These are phyloP conservation scores for Florisuga fusca DNA, from an alignment of 2,797 vertebrate genomes.

Conservation along the genomic window DNA sequence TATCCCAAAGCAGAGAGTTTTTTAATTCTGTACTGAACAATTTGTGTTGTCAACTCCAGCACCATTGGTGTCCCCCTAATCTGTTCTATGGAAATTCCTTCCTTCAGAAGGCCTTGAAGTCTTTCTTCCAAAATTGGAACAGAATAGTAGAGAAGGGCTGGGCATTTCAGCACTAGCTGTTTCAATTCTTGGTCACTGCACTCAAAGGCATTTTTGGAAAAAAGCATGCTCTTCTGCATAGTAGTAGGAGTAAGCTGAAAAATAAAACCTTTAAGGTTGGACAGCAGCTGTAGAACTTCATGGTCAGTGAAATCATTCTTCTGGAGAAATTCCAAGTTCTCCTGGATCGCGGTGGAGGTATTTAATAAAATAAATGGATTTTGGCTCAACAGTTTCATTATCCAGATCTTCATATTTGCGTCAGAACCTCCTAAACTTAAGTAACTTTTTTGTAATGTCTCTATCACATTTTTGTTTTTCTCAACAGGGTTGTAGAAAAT, in stretches of 20 bases:
- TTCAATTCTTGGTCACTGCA: slow-evolving; percentile 85
- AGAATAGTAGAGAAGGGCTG: slow-evolving; percentile 89
- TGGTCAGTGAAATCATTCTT: slow-evolving; percentile 82
- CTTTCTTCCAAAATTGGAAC: slow-evolving; percentile 85
- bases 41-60: slow-evolving; percentile 90
- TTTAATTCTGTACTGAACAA: slow-evolving; percentile 87
- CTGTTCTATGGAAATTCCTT: slow-evolving; percentile 87
- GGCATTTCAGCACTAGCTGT: slow-evolving; percentile 85
- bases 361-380: slow-evolving; percentile 92
- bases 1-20: slow-evolving; percentile 84
- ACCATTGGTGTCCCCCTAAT: slow-evolving; percentile 86
- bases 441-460: slow-evolving; percentile 85
- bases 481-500: slow-evolving; percentile 87
- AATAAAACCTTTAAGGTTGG: slow-evolving; percentile 91
- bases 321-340: slow-evolving; percentile 87
- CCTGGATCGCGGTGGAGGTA: slow-evolving; percentile 75
- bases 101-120: slow-evolving; percentile 80
- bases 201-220: slow-evolving; percentile 82
- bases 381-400: slow-evolving; percentile 93
- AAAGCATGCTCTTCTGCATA: slow-evolving; percentile 84
- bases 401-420: slow-evolving; percentile 90
- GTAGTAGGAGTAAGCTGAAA: slow-evolving; percentile 85
- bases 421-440: slow-evolving; percentile 86
- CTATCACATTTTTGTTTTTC: slow-evolving; percentile 84
- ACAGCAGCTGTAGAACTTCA: slow-evolving; percentile 88